Conservation (phyloP, 2,888 invertebrate species). For the Phlogophora meticulosa region DNA sequence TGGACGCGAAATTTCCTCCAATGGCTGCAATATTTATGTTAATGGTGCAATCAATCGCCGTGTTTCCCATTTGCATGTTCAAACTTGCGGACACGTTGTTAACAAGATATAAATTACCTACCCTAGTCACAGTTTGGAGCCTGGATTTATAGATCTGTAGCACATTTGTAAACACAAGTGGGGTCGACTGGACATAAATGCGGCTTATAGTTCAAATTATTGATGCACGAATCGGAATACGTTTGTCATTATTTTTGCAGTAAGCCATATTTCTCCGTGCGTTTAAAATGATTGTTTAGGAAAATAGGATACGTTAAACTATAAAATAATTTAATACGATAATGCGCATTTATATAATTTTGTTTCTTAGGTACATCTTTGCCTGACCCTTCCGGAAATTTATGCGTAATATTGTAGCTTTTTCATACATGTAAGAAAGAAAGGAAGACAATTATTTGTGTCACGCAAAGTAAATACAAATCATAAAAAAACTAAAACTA, state of each 20-base stretch:
- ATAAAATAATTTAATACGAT: too few relatives aligned
- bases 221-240: constrained; percentile 1
- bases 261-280: background rate
- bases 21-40: constrained; percentile 17
- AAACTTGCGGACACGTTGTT: constrained; percentile 25
- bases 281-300: too few relatives aligned
- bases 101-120: constrained; percentile 39
- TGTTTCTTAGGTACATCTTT: background rate
- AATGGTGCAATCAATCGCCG: constrained; percentile 41
- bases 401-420: background rate
- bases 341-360: background rate
- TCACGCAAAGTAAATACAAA: too few relatives aligned
- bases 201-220: background rate
- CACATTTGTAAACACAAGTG: constrained; percentile 28
- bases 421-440: background rate
- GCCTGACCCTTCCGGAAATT: too few relatives aligned
- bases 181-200: background rate
- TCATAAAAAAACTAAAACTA: too few relatives aligned
- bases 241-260: background rate
- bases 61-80: constrained; percentile 34
- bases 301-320: too few relatives aligned
- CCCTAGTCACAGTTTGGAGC: constrained; percentile 17
- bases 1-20: background rate
- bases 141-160: constrained; percentile 43
- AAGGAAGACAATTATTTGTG: too few relatives aligned